Conservation (phyloP, 2,797 vertebrate species). For the Sebastes baramenuke region DNA sequence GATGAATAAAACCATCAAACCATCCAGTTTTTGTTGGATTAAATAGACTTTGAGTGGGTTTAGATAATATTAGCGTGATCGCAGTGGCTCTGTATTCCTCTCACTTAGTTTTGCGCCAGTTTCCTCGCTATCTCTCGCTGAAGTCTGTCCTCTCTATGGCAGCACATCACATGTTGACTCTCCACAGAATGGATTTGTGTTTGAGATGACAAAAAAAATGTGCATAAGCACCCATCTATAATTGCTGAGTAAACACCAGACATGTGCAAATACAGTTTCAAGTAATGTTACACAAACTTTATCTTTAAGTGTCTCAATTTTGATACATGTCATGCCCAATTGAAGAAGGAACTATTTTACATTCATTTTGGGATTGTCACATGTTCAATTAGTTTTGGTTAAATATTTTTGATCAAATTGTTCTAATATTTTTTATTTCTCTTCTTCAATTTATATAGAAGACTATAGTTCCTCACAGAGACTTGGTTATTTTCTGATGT, state of each 20-base stretch:
- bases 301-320: background rate
- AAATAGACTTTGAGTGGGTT: conserved; percentile 30
- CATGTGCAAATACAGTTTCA: background rate
- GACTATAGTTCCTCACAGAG: background rate
- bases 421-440: no score
- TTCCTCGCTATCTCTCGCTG: conserved; percentile 14
- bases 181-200: background rate
- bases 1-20: background rate
- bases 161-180: background rate
- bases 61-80: conserved; percentile 15
- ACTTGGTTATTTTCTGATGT: background rate
- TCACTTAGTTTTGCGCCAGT: conserved; percentile 26
- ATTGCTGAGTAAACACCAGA: background rate
- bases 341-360: background rate
- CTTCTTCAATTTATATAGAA: background rate
- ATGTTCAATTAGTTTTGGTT: no score
- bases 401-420: no score
- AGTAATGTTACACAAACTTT: background rate
- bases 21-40: background rate
- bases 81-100: conserved; percentile 25
- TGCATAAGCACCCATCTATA: background rate
- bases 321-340: background rate
- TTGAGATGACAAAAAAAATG: background rate
- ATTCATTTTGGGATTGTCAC: background rate
- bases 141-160: conserved; percentile 20